Evolutionary conservation across 2,113 vertebrate species (phyloP).

Genomic region (Toxotes chatareus): DNA sequence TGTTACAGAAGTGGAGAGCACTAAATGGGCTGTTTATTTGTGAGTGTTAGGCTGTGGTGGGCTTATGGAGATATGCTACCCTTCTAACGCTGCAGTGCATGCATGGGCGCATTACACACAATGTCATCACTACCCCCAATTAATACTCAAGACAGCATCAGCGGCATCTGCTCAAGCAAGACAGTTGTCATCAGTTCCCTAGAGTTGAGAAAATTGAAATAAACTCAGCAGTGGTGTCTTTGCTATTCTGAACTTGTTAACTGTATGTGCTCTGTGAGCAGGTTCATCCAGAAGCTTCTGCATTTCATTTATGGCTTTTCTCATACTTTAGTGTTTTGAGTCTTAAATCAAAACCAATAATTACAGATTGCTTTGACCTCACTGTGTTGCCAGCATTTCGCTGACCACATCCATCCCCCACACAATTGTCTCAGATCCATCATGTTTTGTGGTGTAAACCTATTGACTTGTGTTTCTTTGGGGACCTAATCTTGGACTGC

Average conservation of each 20-base stretch:
- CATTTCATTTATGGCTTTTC: conserved; percentile 13
- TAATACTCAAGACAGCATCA: conserved; percentile 58
- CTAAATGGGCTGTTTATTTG: conserved; percentile 69
- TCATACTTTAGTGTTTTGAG: conserved; percentile 24
- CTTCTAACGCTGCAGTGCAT: conserved; percentile 26
- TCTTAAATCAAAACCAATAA: conserved; percentile 28
- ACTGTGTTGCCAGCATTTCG: conserved; percentile 11
- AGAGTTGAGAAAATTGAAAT: conserved; percentile 50
- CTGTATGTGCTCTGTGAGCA: conserved; percentile 12
- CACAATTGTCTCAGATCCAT: conserved; percentile 75
- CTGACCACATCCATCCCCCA: conserved; percentile 54
- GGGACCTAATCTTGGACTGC: conserved; percentile 79
- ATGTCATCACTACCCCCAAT: conserved; percentile 72
- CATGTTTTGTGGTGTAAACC: conserved; percentile 80
- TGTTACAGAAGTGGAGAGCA: conserved; percentile 43
- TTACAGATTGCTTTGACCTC: conserved; percentile 41
- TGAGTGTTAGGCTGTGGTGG: conserved; percentile 33
- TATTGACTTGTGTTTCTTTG: conserved; percentile 81
- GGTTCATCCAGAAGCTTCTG: conserved; percentile 43
- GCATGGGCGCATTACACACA: conserved; percentile 55
- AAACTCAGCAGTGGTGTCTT: conserved; percentile 3
- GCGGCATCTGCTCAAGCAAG: conserved; percentile 55
- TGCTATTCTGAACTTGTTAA: conserved; percentile 45
- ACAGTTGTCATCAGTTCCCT: conserved; percentile 55
- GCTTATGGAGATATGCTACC: conserved; percentile 41